phyloP scores from a whole-genome alignment of 2,888 invertebrate genomes.

The Ophioninae sp. region DNA sequence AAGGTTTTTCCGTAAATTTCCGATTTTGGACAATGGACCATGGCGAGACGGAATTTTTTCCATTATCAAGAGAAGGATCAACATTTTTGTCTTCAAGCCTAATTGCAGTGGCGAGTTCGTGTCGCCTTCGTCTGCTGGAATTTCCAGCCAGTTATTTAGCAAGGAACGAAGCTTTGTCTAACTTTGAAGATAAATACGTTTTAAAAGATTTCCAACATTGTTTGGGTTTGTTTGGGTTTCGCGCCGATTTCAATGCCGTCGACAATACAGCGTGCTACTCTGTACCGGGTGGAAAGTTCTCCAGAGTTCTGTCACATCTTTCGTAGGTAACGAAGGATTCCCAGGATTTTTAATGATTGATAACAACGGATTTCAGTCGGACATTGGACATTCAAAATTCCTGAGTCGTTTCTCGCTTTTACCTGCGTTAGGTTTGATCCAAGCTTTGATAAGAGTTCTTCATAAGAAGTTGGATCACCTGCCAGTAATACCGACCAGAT shows the following conservation, averaged over 20 bases:
- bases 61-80: background rate
- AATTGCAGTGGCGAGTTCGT: background rate
- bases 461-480: background rate
- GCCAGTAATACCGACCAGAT: background rate
- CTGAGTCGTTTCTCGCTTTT: background rate
- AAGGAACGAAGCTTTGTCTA: too few species aligned
- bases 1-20: too few species aligned
- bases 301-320: background rate
- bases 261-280: background rate
- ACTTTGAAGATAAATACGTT: background rate
- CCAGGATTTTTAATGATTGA: too few species aligned
- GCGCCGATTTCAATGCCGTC: background rate
- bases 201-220: background rate
- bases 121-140: background rate
- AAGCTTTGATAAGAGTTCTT: too few species aligned
- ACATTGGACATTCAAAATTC: background rate
- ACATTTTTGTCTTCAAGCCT: constrained; percentile 7
- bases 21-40: too few species aligned
- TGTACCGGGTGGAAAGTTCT: background rate
- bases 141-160: constrained; percentile 4
- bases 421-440: background rate
- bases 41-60: background rate
- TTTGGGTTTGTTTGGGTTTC: background rate
- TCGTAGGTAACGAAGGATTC: background rate
- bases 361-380: background rate